These are phyloP conservation scores for Phalacrocorax carbo DNA, from an alignment of 2,113 vertebrate species.

Conservation along the genomic window DNA sequence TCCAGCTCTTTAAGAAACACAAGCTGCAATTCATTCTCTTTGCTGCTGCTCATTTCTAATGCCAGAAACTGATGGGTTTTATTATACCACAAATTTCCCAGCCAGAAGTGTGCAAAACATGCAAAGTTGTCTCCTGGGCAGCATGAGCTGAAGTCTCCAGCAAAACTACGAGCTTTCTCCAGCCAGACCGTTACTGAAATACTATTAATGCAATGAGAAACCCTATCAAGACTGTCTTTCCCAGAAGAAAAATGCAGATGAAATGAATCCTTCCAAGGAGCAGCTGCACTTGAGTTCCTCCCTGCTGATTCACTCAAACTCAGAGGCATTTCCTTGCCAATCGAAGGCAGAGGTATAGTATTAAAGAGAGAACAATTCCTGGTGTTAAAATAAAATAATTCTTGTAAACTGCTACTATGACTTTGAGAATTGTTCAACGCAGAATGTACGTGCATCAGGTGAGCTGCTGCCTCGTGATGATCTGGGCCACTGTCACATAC, in stretches of 20 bases:
- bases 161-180: neutral
- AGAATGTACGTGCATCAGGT: neutral
- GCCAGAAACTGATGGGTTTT: conserved; percentile 2
- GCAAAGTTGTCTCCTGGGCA: neutral
- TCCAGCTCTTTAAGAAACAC: neutral
- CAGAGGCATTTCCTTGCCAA: neutral
- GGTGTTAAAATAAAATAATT: neutral
- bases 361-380: neutral
- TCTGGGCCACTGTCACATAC: neutral
- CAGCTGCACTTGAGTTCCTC: neutral
- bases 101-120: conserved; percentile 56
- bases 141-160: neutral
- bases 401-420: conserved; percentile 5
- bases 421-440: neutral
- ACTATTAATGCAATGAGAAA: neutral
- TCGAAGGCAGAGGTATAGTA: neutral
- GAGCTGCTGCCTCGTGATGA: neutral
- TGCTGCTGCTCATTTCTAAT: neutral
- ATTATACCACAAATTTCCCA: neutral
- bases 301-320: neutral
- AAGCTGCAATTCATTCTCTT: neutral
- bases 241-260: neutral
- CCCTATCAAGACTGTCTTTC: neutral
- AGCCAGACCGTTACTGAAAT: neutral
- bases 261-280: neutral